Percentiles rank a stretch among this genome's conserved stretches.
phyloP scores from a whole-genome alignment of 1,140 invertebrate species.

The Chrysoperla carnea region DNA sequence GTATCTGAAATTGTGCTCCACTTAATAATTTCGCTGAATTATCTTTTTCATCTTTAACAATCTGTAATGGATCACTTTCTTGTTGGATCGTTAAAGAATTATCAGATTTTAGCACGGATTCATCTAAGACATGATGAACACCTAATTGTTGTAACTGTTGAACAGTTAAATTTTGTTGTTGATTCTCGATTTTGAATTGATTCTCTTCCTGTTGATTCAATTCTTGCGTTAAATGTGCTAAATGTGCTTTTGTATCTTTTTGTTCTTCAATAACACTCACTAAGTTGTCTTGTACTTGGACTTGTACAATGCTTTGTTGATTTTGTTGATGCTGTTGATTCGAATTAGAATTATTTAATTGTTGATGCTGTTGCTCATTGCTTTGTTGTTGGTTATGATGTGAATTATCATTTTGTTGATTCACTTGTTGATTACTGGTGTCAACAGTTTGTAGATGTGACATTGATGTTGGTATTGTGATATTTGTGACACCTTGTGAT shows the following conservation, averaged over 20 bases:
- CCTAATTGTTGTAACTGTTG: constrained; percentile 21
- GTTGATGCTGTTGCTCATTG: constrained; percentile 9
- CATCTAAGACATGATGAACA: constrained; percentile 20
- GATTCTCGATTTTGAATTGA: constrained; percentile 12
- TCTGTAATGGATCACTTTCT: constrained; percentile 12
- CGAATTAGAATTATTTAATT: not conserved
- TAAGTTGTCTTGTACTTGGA: constrained; percentile 23
- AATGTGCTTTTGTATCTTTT: constrained; percentile 13
- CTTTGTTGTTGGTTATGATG: constrained; percentile 14
- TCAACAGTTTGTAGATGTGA: constrained; percentile 21
- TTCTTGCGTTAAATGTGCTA: constrained; percentile 13
- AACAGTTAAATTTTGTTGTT: constrained; percentile 17
- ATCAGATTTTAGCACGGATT: constrained; percentile 13
- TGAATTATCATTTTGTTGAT: constrained; percentile 17
- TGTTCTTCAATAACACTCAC: constrained; percentile 22
- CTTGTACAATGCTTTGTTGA: constrained; percentile 19
- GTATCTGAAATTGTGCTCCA: constrained; percentile 17
- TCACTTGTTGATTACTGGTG: constrained; percentile 22
- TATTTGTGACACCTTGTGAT: constrained; percentile 18
- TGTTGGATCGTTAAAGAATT: not conserved
- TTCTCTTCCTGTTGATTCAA: constrained; percentile 7
- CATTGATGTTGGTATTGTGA: constrained; percentile 20
- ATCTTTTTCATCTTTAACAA: constrained; percentile 21
- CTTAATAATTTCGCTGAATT: constrained; percentile 17
- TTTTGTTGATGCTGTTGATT: not conserved